Evolutionary conservation across 2,888 invertebrate species (phyloP), one percentile per base, ranked within the genome.

Genomic region (Andrena chrysosceles): DNA sequence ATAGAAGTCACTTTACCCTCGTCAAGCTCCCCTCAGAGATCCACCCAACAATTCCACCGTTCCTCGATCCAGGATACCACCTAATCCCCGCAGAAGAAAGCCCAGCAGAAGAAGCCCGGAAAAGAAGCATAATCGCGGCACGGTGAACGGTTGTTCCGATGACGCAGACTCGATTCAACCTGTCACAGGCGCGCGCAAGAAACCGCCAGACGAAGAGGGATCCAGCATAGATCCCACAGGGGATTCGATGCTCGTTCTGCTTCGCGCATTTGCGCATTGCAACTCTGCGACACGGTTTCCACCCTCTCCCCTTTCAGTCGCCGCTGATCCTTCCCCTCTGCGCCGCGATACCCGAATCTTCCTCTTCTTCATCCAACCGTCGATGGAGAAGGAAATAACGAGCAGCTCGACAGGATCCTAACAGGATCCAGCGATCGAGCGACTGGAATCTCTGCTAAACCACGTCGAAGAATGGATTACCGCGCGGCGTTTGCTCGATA

Each of bases 101-200:
- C 52, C 2, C 48, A 20, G 13, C 6, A 29, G 20, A 49, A 54
- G 74, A 42, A 42, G 26, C 1, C 6, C 6, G 10, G 59, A 48
- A 74, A 84, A 85, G 77, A 83, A 84, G 54, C 60, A 73, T 81
- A 81, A 81, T 69, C 71, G 68, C 56, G 20, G 8, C 54, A 23
- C 4, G 62, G 8, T 8, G 49, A 10, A 13, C 29, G 63, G 29
- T 42, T 20, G 35, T 59, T 54, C 29, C 54, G 67, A 82, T 73
- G 80, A 75, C 76, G 76, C 60, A 68, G 48, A 79, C 82, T 84
- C 83, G 84, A 88, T 87, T 87, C 85, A 79, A 86, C 77, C 79
- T 86, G 85, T 83, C 87, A 66, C 77, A 75, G 69, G 68, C 62
- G 72, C 72, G 49, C 49, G 82, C 84, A 85, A 87, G 83, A 88